Percentiles rank a stretch among this genome's conserved stretches.
These are phyloP conservation scores for Drosophila macrothrix DNA, from an alignment of 2,888 invertebrate genomes.

Conservation along the genomic window DNA sequence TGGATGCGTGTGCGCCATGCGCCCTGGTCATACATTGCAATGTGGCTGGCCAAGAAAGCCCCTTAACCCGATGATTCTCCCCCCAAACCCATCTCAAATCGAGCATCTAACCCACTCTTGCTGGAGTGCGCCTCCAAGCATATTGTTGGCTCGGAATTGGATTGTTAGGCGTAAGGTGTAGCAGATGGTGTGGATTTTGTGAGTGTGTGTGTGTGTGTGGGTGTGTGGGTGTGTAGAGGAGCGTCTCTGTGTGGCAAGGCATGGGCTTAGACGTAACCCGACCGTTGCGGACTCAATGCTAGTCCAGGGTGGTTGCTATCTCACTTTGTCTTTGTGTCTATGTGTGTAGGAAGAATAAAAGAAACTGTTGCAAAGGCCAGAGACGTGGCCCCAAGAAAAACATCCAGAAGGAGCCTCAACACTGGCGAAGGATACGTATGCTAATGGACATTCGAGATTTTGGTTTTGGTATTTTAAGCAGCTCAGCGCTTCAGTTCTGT, in stretches of 20 bases:
- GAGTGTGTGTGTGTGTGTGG: slow-evolving; percentile 25
- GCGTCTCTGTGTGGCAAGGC: slow-evolving; percentile 13
- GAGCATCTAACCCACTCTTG: slow-evolving; percentile 10
- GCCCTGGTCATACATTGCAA: slow-evolving; percentile 73
- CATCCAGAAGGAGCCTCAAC: slow-evolving; percentile 18
- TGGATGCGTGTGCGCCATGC: slow-evolving; percentile 51
- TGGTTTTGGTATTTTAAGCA: slow-evolving; percentile 79
- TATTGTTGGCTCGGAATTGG: slow-evolving; percentile 78
- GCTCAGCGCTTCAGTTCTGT: slow-evolving; percentile 52
- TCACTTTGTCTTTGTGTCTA: background rate
- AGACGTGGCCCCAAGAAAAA: slow-evolving; percentile 47
- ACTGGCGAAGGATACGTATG: slow-evolving; percentile 65
- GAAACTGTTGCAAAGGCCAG: slow-evolving; percentile 51
- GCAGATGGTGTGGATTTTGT: slow-evolving; percentile 74
- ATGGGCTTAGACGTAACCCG: slow-evolving; percentile 33
- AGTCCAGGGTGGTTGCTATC: slow-evolving; percentile 50
- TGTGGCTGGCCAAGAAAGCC: slow-evolving; percentile 59
- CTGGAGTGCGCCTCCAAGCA: slow-evolving; percentile 65
- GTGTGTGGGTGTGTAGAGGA: slow-evolving; percentile 25
- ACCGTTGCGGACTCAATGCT: slow-evolving; percentile 42
- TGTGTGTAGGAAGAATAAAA: slow-evolving; percentile 48
- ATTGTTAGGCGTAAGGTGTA: slow-evolving; percentile 81
- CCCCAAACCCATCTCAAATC: background rate
- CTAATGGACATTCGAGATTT: slow-evolving; percentile 82
- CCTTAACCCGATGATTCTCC: slow-evolving; percentile 8